phyloP scores from a whole-genome alignment of 2,113 vertebrate genomes.

The Anas platyrhynchos region DNA sequence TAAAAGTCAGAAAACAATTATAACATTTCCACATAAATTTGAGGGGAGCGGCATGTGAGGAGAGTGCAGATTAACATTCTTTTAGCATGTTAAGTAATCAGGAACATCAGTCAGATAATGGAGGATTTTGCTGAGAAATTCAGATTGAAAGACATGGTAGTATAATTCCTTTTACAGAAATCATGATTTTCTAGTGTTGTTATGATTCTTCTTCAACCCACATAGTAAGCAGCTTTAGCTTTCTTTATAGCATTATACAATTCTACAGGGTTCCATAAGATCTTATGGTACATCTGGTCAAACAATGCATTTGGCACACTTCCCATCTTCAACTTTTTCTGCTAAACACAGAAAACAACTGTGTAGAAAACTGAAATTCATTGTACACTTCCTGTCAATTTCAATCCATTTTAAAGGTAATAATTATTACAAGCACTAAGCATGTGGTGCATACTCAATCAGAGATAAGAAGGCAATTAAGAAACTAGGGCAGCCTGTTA shows the following conservation, averaged over 20 bases:
- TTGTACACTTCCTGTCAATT: constrained; percentile 4
- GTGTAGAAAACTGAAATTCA: background rate
- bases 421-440: background rate
- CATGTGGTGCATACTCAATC: background rate
- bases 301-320: constrained; percentile 31
- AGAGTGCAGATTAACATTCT: constrained; percentile 4
- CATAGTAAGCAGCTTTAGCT: constrained; percentile 29
- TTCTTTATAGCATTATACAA: constrained; percentile 16
- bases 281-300: constrained; percentile 48
- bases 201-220: background rate
- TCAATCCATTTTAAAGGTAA: constrained; percentile 30
- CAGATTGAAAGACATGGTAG: background rate
- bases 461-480: background rate
- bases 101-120: constrained; percentile 50
- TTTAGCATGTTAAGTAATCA: constrained; percentile 14
- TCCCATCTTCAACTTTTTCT: constrained; percentile 10
- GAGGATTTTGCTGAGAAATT: constrained; percentile 33
- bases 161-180: constrained; percentile 28
- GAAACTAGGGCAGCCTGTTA: background rate
- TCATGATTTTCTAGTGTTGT: constrained; percentile 16
- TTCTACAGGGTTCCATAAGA: constrained; percentile 35
- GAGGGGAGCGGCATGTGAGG: background rate
- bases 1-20: constrained; percentile 10
- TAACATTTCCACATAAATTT: constrained; percentile 21
- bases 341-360: constrained; percentile 45